phyloP scores from a whole-genome alignment of 1,140 invertebrate species.

The Euura saliciscinereae region DNA sequence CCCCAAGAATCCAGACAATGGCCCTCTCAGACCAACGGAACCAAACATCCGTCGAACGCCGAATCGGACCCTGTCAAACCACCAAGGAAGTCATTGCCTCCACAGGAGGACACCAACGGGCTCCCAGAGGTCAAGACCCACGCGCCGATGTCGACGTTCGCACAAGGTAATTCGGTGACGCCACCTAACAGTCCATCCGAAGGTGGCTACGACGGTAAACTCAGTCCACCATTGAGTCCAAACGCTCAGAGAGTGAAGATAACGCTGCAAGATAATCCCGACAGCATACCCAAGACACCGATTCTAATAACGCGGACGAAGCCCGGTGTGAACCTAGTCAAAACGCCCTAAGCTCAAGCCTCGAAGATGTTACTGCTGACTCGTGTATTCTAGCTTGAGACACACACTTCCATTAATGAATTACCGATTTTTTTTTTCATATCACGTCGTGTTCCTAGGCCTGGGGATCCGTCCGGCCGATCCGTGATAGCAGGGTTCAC shows the following conservation, averaged over 20 bases:
- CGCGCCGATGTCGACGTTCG: constrained; percentile 19
- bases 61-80: constrained; percentile 48
- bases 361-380: background rate
- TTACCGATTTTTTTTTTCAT: background rate
- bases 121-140: constrained; percentile 16
- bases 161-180: background rate
- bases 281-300: constrained; percentile 57
- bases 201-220: constrained; percentile 22
- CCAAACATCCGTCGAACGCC: constrained; percentile 17
- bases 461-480: background rate
- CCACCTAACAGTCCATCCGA: background rate
- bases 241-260: constrained; percentile 57
- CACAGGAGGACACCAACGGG: constrained; percentile 31
- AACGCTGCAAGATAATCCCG: constrained; percentile 54
- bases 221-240: constrained; percentile 45
- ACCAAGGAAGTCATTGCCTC: constrained; percentile 39
- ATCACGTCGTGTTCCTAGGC: background rate
- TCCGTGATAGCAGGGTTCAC: background rate
- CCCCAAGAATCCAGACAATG: constrained; percentile 27
- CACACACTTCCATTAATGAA: background rate
- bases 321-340: constrained; percentile 55
- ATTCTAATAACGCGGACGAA: constrained; percentile 54
- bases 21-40: constrained; percentile 18
- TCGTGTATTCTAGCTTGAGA: constrained; percentile 16
- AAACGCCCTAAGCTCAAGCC: constrained; percentile 34